Evolutionary conservation across 1,140 invertebrate genomes (phyloP).

Genomic region (Dryas iulia): DNA sequence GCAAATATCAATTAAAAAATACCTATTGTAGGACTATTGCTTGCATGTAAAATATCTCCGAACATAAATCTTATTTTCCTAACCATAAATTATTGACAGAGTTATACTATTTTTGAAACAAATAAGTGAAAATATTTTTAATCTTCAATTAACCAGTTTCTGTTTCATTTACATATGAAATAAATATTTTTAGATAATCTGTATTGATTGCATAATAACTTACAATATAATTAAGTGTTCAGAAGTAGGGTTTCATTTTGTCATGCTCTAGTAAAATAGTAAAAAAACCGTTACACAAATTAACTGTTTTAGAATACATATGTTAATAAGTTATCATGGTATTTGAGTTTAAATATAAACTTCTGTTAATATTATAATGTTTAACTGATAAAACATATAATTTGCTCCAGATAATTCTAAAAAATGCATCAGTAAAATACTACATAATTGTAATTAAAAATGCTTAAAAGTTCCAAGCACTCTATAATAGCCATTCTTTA

Average conservation of each 20-base stretch:
- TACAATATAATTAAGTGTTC: not conserved
- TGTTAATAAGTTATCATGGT: not conserved
- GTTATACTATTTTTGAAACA: conserved; percentile 23
- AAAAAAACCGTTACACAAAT: not conserved
- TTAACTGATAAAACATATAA: not conserved
- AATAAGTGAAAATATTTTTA: not conserved
- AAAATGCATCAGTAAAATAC: not conserved
- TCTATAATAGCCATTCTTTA: no score
- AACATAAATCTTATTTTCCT: conserved; percentile 31
- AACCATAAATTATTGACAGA: conserved; percentile 27
- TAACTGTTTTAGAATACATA: not conserved
- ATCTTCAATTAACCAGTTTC: not conserved
- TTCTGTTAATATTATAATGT: not conserved
- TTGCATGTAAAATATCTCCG: conserved; percentile 51
- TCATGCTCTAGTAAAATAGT: not conserved
- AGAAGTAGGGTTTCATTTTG: not conserved
- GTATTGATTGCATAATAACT: not conserved
- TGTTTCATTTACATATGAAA: not conserved
- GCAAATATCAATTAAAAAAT: conserved; percentile 58
- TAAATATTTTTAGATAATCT: conserved; percentile 4
- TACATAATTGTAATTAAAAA: no score
- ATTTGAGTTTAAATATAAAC: not conserved
- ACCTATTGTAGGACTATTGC: conserved; percentile 44
- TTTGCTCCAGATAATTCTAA: not conserved
- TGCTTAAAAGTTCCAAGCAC: no score